Evolutionary conservation across 2,888 invertebrate genomes (phyloP), one percentile per base, ranked within the genome.

Genomic region (Nomada ferruginata): DNA sequence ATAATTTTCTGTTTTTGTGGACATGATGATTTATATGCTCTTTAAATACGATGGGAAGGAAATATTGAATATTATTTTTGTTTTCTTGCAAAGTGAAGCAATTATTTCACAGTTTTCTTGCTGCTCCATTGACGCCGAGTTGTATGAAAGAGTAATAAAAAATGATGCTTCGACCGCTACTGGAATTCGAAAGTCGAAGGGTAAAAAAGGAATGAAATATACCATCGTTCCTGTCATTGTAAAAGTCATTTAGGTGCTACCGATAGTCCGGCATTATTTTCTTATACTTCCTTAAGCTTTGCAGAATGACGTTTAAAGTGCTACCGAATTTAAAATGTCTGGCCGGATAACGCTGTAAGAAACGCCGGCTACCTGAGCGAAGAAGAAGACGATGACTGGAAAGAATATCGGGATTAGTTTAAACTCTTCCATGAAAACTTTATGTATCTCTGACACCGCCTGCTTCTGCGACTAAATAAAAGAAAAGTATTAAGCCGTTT

Each of bases 321-420:
- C 79, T 70, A 71, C 79, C 53, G 71, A 65, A 71, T 66, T 79
- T 68, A 68, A 47, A 68, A 63, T 52, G 57, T 63, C 76, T 20
- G 76, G 9, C 36, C 36, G 76, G 55, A 53, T 75, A 66, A 76
- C 61, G 76, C 23, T 55, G 42, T 47, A 63, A 61, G 26, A 66
- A 61, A 53, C 29, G 53, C 3, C 10, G 36, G 66, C 61, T 60
- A 75, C 59, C 66, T 75, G 74, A 4, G 4, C n/a, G 18, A 47
- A 44, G 29, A 26, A n/a, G 26, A 70, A 59, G 15, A 36, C 29
- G 59, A 47, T 20, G 69, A 15, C 44, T 26, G 26, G n/a, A n/a
- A 52, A 50, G 36, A 60, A 47, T 59, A 50, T 71, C 20, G 36
- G 60, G 50, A 60, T 61, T 71, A 71, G 60, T 36, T 50, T 9